Evolutionary conservation across 2,113 vertebrate genomes (phyloP).

Genomic region (Macrotus californicus): DNA sequence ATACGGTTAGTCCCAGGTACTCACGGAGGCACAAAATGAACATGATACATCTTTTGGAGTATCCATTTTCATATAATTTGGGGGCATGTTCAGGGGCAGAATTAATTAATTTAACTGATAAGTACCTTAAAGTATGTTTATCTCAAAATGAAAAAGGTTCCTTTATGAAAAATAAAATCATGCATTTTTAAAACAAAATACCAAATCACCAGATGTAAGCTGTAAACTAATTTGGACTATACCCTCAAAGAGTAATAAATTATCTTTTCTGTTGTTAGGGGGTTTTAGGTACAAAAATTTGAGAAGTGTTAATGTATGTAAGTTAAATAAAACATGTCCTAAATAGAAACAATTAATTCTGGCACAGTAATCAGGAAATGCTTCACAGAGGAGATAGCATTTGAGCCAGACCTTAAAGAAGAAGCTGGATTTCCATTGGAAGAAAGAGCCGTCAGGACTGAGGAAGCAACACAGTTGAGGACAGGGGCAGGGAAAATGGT

Average conservation of each 20-base stretch:
- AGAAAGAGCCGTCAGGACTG: background rate
- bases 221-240: background rate
- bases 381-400: background rate
- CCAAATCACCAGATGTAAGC: background rate
- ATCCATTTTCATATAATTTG: background rate
- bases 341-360: conserved; percentile 23
- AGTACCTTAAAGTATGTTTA: conserved; percentile 7
- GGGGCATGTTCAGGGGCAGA: background rate
- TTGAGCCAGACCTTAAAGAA: background rate
- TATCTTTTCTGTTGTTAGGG: background rate
- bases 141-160: background rate
- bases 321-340: conserved; percentile 30
- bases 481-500: background rate
- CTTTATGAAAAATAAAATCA: conserved; percentile 4
- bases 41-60: background rate
- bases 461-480: background rate
- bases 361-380: conserved; percentile 7
- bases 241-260: background rate
- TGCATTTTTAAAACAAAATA: conserved; percentile 11
- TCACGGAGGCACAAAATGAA: background rate
- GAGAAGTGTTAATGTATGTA: background rate
- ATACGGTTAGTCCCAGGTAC: background rate
- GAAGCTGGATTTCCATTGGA: background rate
- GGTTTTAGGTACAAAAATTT: background rate
- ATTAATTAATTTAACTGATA: conserved; percentile 14